phyloP scores from a whole-genome alignment of 2,113 vertebrate species.

The Pelecanus crispus region DNA sequence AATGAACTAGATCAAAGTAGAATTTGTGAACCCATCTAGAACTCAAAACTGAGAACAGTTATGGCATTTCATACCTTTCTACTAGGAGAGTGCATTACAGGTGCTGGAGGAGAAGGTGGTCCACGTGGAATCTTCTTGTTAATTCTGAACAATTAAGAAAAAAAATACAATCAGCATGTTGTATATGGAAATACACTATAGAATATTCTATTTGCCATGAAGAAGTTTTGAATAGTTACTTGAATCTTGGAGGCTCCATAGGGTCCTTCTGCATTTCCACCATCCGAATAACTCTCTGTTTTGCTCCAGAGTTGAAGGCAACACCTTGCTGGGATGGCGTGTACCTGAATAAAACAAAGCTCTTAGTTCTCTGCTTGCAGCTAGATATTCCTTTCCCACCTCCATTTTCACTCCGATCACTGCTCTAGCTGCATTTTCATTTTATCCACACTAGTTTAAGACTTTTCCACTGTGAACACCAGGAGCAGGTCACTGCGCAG shows the following conservation, averaged over 20 bases:
- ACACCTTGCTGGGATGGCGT: constrained; percentile 98
- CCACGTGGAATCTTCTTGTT: constrained; percentile 98
- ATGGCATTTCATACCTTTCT: constrained; percentile 81
- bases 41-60: not conserved
- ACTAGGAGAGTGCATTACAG: constrained; percentile 99
- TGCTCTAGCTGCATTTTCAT: not conserved
- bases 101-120: constrained; percentile 94
- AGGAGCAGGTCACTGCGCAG: not conserved
- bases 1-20: not conserved
- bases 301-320: constrained; percentile 97
- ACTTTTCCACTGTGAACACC: not conserved
- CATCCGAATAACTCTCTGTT: constrained; percentile 98
- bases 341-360: constrained; percentile 76
- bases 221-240: constrained; percentile 72
- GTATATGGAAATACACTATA: not conserved
- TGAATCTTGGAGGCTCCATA: constrained; percentile 97
- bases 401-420: not conserved
- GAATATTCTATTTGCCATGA: not conserved
- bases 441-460: not conserved
- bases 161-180: not conserved
- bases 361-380: not conserved
- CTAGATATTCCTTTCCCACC: not conserved
- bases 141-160: constrained; percentile 78
- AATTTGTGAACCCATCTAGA: not conserved
- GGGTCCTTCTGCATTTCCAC: constrained; percentile 99